Conservation (phyloP, 2,888 invertebrate genomes). For the Stegana nigrithorax region DNA sequence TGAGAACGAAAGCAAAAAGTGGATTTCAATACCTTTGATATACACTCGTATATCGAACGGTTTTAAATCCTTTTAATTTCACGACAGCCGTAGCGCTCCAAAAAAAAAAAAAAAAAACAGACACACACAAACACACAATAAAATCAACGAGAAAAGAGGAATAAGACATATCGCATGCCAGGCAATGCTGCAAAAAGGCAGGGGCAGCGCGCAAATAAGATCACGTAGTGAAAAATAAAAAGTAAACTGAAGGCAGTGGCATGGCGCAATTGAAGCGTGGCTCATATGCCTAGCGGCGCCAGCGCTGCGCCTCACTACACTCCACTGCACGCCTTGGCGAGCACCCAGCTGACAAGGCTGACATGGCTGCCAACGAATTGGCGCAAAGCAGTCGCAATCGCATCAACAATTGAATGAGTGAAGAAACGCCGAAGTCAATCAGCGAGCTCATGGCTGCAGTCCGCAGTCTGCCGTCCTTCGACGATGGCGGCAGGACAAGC, state of each 20-base stretch:
- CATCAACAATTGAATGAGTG: slow-evolving; percentile 3
- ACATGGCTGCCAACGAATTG: slow-evolving; percentile 7
- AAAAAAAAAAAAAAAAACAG: slow-evolving; percentile 18
- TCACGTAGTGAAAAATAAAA: slow-evolving; percentile 51
- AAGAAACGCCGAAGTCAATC: slow-evolving; percentile 25
- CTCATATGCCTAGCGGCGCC: background rate
- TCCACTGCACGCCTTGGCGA: too few relatives aligned
- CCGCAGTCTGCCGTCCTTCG: slow-evolving; percentile 33
- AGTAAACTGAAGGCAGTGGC: slow-evolving; percentile 5
- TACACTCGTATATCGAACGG: slow-evolving; percentile 34
- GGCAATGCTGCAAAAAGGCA: slow-evolving; percentile 37
- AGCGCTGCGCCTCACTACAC: background rate
- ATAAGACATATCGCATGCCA: slow-evolving; percentile 51
- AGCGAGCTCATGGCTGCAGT: slow-evolving; percentile 38
- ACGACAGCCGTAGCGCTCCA: slow-evolving; percentile 52
- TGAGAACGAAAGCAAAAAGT: background rate
- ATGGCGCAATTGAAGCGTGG: slow-evolving; percentile 51
- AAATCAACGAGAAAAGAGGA: slow-evolving; percentile 19
- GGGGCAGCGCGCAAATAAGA: slow-evolving; percentile 55
- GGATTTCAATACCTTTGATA: too few relatives aligned
- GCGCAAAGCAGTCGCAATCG: background rate
- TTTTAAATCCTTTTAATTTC: slow-evolving; percentile 59
- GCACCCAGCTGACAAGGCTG: slow-evolving; percentile 1
- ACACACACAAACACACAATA: background rate
- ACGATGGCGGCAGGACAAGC: background rate